These are phyloP conservation scores for Helicoverpa zea DNA, from an alignment of 1,140 invertebrate genomes.

Conservation along the genomic window DNA sequence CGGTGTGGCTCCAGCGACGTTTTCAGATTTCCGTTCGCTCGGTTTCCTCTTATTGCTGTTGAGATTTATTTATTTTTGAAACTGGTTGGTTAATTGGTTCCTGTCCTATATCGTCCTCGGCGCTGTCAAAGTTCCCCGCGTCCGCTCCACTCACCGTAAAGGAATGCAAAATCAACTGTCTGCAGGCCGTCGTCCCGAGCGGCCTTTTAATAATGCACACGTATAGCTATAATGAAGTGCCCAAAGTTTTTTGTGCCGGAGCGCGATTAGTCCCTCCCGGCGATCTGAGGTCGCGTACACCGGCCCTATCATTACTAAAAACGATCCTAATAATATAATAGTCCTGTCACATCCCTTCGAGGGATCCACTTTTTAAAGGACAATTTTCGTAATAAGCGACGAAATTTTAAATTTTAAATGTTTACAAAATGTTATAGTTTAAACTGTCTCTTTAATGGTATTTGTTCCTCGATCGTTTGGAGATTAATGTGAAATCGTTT, in stretches of 20 bases:
- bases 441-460: constrained; percentile 65
- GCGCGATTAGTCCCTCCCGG: constrained; percentile 78
- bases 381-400: constrained; percentile 82
- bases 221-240: constrained; percentile 80
- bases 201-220: constrained; percentile 68
- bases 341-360: constrained; percentile 81
- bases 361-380: constrained; percentile 79
- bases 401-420: constrained; percentile 77
- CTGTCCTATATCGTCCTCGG: constrained; percentile 40
- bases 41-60: constrained; percentile 49
- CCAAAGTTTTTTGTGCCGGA: constrained; percentile 75
- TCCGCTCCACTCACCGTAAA: constrained; percentile 66
- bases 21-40: constrained; percentile 55
- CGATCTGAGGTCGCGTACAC: constrained; percentile 71
- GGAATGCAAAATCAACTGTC: constrained; percentile 78
- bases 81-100: constrained; percentile 60
- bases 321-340: constrained; percentile 86
- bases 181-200: constrained; percentile 46
- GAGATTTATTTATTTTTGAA: constrained; percentile 52
- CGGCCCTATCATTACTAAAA: constrained; percentile 83
- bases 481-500: constrained; percentile 61
- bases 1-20: constrained; percentile 50
- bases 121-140: constrained; percentile 15
- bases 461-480: constrained; percentile 57
- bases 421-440: constrained; percentile 75